These are phyloP conservation scores for Leptestheria dahalacensis DNA, from an alignment of 1,140 invertebrate species.

Conservation along the genomic window DNA sequence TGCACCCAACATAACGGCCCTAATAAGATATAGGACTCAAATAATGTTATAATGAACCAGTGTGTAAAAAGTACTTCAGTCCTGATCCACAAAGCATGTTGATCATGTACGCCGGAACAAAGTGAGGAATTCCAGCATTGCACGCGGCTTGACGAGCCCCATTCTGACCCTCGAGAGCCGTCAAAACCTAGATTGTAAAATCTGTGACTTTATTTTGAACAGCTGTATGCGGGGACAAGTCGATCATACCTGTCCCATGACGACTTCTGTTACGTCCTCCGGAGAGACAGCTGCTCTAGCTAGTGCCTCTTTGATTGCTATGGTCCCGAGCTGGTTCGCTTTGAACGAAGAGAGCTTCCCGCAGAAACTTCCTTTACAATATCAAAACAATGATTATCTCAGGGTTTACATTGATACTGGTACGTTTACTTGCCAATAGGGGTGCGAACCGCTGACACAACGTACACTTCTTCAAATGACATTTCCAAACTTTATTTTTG, in stretches of 20 bases:
- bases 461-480: constrained; percentile 20
- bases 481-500: neutral
- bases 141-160: constrained; percentile 65
- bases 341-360: constrained; percentile 48
- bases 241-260: constrained; percentile 62
- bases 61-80: constrained; percentile 42
- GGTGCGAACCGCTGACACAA: constrained; percentile 47
- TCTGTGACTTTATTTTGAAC: neutral
- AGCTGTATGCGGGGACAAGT: neutral
- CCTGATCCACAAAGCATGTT: constrained; percentile 82
- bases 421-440: constrained; percentile 39
- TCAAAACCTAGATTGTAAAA: constrained; percentile 38
- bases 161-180: constrained; percentile 66
- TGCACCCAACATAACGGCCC: constrained; percentile 49
- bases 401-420: constrained; percentile 9
- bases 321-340: constrained; percentile 54
- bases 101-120: constrained; percentile 54
- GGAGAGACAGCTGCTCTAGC: constrained; percentile 40
- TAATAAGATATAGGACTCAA: constrained; percentile 24
- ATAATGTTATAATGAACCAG: neutral
- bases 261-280: constrained; percentile 62
- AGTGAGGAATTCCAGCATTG: constrained; percentile 54
- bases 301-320: constrained; percentile 57
- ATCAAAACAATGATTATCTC: constrained; percentile 14
- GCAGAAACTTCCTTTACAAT: constrained; percentile 50